Percentiles rank a stretch among this genome's conserved stretches.
Evolutionary conservation across 2,888 invertebrate genomes (phyloP).

Genomic region (Cantharis flavilabris): DNA sequence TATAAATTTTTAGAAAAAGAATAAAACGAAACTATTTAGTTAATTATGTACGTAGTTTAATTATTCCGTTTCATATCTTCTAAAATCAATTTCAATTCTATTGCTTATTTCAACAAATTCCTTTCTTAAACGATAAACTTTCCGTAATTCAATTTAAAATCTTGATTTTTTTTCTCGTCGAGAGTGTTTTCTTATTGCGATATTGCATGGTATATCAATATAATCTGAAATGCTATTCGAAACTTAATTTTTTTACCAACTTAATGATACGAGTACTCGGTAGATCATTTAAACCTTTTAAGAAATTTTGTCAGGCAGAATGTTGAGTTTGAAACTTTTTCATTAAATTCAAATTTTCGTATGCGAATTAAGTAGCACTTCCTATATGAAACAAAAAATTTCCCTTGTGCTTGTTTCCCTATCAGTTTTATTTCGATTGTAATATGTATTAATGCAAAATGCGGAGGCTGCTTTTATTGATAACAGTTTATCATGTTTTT

Average conservation of each 20-base stretch:
- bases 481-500: background rate
- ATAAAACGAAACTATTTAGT: background rate
- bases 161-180: background rate
- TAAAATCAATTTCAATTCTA: background rate
- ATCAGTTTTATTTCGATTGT: background rate
- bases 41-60: background rate
- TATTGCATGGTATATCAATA: background rate
- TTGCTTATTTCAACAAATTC: background rate
- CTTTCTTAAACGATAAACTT: background rate
- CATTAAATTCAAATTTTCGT: background rate
- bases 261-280: no score
- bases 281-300: background rate
- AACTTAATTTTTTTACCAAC: background rate
- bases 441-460: background rate
- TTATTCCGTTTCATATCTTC: background rate
- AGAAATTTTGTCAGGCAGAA: background rate
- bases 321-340: background rate
- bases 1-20: background rate
- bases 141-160: background rate
- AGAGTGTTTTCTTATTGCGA: background rate
- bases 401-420: background rate
- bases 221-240: background rate
- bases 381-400: background rate
- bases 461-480: no score
- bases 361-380: background rate